Conservation (phyloP, 2,888 invertebrate genomes). For the Aromia moschata region DNA sequence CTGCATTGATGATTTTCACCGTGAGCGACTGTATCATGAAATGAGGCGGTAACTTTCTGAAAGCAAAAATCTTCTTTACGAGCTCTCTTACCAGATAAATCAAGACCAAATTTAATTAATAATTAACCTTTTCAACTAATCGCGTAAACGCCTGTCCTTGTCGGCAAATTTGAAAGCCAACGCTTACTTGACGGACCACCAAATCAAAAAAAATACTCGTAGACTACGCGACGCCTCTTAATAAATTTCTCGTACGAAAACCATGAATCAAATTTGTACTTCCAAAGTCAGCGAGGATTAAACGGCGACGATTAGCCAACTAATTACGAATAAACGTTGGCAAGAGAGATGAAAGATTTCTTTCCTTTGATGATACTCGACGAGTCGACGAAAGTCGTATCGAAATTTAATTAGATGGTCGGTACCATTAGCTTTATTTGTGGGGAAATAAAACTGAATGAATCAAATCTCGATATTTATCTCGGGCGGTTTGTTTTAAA, state of each 20-base stretch:
- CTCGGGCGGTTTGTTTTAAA: conserved; percentile 10
- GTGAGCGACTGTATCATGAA: no score
- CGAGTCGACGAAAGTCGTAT: background rate
- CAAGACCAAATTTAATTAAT: background rate
- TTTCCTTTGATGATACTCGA: conserved; percentile 12
- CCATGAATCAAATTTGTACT: conserved; percentile 5
- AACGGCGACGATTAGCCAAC: conserved; percentile 1
- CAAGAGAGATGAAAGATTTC: background rate
- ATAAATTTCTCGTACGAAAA: conserved; percentile 6
- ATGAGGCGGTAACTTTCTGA: no score
- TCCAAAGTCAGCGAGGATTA: conserved; percentile 1
- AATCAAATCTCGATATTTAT: conserved; percentile 15
- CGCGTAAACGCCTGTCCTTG: background rate
- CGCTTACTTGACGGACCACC: background rate
- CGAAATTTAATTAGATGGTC: conserved; percentile 9
- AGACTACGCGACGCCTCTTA: background rate
- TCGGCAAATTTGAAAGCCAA: background rate
- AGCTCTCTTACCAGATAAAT: background rate
- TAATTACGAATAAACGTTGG: conserved; percentile 8
- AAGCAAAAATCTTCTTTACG: no score
- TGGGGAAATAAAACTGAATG: conserved; percentile 8
- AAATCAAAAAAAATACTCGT: background rate
- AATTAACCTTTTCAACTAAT: background rate
- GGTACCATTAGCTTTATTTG: conserved; percentile 5
- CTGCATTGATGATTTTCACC: no score